Base-by-base conservation (phyloP, 2,113 vertebrate genomes). In the Symphodus melops region DNA sequence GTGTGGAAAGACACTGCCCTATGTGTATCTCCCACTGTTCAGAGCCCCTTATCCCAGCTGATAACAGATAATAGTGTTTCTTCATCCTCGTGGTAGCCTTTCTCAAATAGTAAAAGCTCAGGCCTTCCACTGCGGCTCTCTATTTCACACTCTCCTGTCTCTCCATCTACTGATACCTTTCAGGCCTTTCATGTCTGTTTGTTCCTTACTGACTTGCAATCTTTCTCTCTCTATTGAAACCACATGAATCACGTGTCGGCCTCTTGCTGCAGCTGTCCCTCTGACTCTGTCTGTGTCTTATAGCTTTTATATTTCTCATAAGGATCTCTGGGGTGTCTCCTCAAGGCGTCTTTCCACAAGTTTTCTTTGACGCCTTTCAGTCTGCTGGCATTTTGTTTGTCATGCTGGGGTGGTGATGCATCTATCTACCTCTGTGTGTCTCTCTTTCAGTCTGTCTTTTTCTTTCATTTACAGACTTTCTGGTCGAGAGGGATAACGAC, bases 401-500 rank as follows among this genome's bases (percentile, higher is more conserved):
- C 74, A 52, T 76, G 55, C 62, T 9, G 19, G 4, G 28, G 11
- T 60, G 60, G 44, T 5, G 7, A 72, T 66, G 60, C 58, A 77
- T 88, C 49, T 42, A 3, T 66, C 61, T 49, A 49, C 65, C 54
- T 55, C 58, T 4, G n/a, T 28, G 65, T 51, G 54, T 76, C 75
- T 46, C 36, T 67, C 52, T 51, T 23, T 72, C 10, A 25, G 21
- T 60, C 33, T 51, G 60, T 8, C 56, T 36, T 11, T 41, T n/a
- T 55, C 14, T 20, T 5, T 39, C 10, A 54, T 54, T 85, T 51
- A 5, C 92, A 99, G 97, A 98, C 92, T 99, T 99, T 84, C 95
- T 99, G 79, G 97, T 99, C 67, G 98, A 99, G 91, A 95, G 95
- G 83, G 98, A 99, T 94, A 98, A 96, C 0, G 95, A 97, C 63